Conservation (phyloP, 2,113 vertebrate genomes). For the Neomonachus schauinslandi region DNA sequence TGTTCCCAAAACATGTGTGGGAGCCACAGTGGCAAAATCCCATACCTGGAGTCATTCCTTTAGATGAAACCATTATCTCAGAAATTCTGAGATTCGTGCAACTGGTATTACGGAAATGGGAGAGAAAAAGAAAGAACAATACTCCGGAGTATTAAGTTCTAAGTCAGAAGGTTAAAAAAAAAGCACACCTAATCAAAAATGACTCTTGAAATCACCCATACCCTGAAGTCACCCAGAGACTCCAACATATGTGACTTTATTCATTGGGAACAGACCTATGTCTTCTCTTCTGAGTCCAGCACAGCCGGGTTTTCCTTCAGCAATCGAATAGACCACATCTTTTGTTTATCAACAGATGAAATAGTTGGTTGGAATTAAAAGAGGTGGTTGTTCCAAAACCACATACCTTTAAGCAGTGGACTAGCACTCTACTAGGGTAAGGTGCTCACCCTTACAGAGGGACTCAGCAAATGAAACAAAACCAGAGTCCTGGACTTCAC, state of each 20-base stretch:
- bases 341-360: conserved; percentile 43
- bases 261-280: neutral
- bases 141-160: neutral
- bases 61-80: neutral
- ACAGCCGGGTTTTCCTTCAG: neutral
- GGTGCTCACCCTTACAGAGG: neutral
- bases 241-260: neutral
- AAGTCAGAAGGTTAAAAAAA: neutral
- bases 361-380: neutral
- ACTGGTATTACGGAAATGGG: neutral
- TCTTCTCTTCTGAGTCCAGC: neutral
- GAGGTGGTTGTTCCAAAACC: neutral
- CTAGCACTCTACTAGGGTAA: neutral
- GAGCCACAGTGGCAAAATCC: conserved; percentile 13
- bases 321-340: neutral
- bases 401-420: neutral
- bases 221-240: neutral
- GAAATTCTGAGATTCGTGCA: conserved; percentile 13
- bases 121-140: neutral
- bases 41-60: neutral
- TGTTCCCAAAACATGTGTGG: conserved; percentile 1
- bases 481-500: neutral
- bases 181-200: neutral
- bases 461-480: neutral
- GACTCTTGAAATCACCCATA: neutral